Conservation (phyloP, 2,888 invertebrate species). For the Synanthedon tipuliformis region DNA sequence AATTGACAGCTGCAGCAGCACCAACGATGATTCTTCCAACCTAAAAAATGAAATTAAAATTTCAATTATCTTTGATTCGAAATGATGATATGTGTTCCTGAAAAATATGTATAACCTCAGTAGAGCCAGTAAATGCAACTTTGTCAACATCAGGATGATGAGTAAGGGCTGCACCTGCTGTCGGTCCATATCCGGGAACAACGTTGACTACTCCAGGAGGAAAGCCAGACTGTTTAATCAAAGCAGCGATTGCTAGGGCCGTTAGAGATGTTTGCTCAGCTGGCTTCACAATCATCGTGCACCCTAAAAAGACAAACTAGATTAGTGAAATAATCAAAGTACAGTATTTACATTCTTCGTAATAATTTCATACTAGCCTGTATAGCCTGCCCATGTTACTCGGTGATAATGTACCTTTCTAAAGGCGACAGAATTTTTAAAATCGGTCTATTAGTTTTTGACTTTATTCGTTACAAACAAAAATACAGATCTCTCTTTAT, state of each 20-base stretch:
- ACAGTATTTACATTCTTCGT: too few species aligned
- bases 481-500: too few species aligned
- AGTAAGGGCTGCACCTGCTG: slow-evolving; percentile 82
- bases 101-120: slow-evolving; percentile 30
- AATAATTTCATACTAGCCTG: too few species aligned
- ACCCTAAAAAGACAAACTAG: slow-evolving; percentile 48
- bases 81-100: background rate
- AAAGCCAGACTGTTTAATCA: slow-evolving; percentile 89
- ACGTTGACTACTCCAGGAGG: slow-evolving; percentile 93
- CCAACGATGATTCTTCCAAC: slow-evolving; percentile 70
- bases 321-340: too few species aligned
- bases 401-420: too few species aligned
- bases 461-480: too few species aligned
- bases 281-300: slow-evolving; percentile 89
- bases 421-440: too few species aligned
- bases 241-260: slow-evolving; percentile 86
- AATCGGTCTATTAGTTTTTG: too few species aligned
- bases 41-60: slow-evolving; percentile 24
- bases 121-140: slow-evolving; percentile 80
- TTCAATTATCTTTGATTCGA: too few species aligned
- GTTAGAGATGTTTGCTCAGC: slow-evolving; percentile 96
- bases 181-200: slow-evolving; percentile 88
- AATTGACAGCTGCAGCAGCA: slow-evolving; percentile 79
- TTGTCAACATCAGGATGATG: slow-evolving; percentile 84
- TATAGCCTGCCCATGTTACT: too few species aligned